Base-by-base conservation (phyloP, 2,113 vertebrate genomes). In the Cyanoramphus novaezelandiae region DNA sequence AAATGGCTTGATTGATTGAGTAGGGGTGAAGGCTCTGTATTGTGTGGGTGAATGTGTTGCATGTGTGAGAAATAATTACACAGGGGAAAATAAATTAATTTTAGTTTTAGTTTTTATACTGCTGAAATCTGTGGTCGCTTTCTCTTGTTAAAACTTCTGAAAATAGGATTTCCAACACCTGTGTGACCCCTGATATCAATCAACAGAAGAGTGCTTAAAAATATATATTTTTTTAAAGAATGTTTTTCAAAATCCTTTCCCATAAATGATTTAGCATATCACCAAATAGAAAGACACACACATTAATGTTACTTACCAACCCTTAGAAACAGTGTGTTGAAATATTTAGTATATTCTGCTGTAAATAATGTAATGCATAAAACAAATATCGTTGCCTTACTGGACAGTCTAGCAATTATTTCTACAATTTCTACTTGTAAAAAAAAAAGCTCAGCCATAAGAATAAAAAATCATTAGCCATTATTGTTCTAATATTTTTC, bases 341-440 rank as follows among this genome's bases (percentile, higher is more conserved):
- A 93, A 95, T 86, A 95, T 90, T 83, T 69, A 93, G 6, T 53
- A 59, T 46, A 53, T 75, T 81, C 35, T 71, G 31, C 18, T 92
- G 39, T 65, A 94, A 94, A 91, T 78, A 92, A 86, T 70, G n/a
- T 17, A 88, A 70, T 59, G 33, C 41, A 53, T 65, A 60, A 74
- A 90, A 68, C 7, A 85, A 52, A 83, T 76, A 83, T 14, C 81
- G 7, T 41, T 83, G 52, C 33, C 43, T 86, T 82, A 71, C 53
- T 83, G 33, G 31, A 67, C 93, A 5, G 19, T 31, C 46, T 88
- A n/a, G 16, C 14, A 80, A 75, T 69, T 64, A 20, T 70, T 83
- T 63, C 18, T 83, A 9, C 7, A 57, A 24, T 15, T 86, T 82
- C 19, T 86, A 39, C 19, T 59, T 84, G 29, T 31, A 50, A 76